Conservation (phyloP, 53 echinoderm and acorn worm species). For the Luidia sarsii region DNA sequence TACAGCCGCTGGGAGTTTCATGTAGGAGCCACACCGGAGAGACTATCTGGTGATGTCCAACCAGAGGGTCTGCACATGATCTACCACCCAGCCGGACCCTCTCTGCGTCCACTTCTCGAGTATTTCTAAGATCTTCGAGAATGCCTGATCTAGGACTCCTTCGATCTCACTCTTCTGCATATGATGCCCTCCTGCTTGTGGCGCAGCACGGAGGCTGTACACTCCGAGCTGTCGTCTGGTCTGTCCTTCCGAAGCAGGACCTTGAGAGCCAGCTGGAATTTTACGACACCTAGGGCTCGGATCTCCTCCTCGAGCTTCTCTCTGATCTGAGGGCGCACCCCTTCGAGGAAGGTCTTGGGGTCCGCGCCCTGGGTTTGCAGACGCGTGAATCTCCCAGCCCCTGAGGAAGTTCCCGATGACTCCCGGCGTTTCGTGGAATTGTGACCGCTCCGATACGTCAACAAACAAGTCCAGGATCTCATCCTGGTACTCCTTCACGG, state of each 20-base stretch:
- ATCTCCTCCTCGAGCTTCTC: no score
- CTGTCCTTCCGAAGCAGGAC: conserved; percentile 27
- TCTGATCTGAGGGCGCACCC: no score
- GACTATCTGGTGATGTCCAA: conserved; percentile 40
- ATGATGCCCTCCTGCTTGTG: conserved; percentile 41
- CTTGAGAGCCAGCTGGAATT: conserved; percentile 28
- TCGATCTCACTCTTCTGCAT: conserved; percentile 10
- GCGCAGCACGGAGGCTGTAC: background rate
- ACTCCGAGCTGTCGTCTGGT: conserved; percentile 21
- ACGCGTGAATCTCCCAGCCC: no score
- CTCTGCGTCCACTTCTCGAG: conserved; percentile 49
- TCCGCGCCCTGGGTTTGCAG: no score
- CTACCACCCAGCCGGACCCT: conserved; percentile 48
- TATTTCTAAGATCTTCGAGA: background rate
- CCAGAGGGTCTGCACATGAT: conserved; percentile 28
- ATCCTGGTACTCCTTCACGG: no score
- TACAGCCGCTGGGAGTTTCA: no score
- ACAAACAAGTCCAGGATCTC: no score
- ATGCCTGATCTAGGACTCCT: conserved; percentile 1
- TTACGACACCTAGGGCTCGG: background rate
- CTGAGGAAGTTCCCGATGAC: no score
- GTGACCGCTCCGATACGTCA: no score
- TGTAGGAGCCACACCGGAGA: conserved; percentile 35
- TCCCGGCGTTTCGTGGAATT: no score
- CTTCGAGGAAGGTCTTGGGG: no score